phyloP scores from a whole-genome alignment of 2,888 invertebrate species.

The Erebia ligea region DNA sequence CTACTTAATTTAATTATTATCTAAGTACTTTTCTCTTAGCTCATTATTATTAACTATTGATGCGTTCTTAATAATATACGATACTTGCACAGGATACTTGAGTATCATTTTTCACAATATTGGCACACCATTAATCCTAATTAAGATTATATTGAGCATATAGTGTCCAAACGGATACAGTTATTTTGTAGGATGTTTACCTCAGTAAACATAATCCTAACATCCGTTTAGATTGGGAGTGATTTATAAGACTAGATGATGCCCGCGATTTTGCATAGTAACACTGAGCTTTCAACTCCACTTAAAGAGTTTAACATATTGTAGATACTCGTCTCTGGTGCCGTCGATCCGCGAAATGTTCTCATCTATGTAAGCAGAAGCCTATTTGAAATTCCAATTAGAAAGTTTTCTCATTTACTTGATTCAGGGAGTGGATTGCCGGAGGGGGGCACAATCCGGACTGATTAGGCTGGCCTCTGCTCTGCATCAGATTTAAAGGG shows the following conservation, averaged over 20 bases:
- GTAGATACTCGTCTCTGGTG: constrained; percentile 9
- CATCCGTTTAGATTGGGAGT: no score
- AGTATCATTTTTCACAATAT: background rate
- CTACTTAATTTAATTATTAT: background rate
- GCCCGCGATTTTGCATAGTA: no score
- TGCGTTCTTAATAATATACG: background rate
- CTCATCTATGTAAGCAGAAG: constrained; percentile 76
- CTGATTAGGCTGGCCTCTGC: constrained; percentile 75
- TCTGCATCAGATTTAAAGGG: constrained; percentile 71
- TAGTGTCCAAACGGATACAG: background rate
- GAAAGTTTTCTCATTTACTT: constrained; percentile 83
- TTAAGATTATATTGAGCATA: background rate
- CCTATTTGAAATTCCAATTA: constrained; percentile 83
- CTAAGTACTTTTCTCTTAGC: background rate
- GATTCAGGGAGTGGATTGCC: constrained; percentile 78
- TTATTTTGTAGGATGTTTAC: no score
- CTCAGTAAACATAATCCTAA: no score
- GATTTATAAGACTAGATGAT: no score
- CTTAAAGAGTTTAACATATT: constrained; percentile 13
- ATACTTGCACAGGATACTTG: no score
- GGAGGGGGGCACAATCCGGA: constrained; percentile 78
- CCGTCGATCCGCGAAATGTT: constrained; percentile 67
- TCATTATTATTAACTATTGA: background rate
- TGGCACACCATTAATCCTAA: background rate
- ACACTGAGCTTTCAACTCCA: background rate